Conservation (phyloP, 2,113 vertebrate genomes). For the Calypte anna region DNA sequence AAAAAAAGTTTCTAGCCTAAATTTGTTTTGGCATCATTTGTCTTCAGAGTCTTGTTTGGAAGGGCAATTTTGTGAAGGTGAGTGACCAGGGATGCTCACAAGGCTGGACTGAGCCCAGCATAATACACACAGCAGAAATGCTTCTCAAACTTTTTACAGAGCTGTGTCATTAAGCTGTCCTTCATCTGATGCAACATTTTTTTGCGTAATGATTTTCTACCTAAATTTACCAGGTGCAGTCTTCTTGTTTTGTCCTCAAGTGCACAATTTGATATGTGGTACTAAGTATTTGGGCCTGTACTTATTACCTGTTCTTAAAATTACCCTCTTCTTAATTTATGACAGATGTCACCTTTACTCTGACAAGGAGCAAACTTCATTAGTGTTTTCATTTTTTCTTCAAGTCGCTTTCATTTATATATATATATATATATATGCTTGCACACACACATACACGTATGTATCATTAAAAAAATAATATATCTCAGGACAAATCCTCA, state of each 20-base stretch:
- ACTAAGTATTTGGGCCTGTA: neutral
- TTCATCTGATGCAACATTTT: neutral
- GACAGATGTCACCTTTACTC: neutral
- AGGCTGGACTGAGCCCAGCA: fast-evolving
- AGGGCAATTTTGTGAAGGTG: neutral
- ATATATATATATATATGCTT: neutral
- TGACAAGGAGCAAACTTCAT: neutral
- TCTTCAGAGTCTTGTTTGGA: neutral
- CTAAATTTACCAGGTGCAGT: neutral
- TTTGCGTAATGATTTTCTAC: neutral
- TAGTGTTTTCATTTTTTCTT: neutral
- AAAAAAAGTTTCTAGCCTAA: neutral
- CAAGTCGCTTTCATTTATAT: neutral
- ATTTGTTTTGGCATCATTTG: neutral
- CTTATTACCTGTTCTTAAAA: neutral
- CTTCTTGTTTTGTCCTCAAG: neutral
- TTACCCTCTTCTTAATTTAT: neutral
- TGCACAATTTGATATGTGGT: neutral
- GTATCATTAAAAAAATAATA: neutral
- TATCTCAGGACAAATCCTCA: neutral
- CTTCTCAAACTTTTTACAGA: neutral
- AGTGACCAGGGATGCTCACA: fast-evolving
- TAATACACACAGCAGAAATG: neutral
- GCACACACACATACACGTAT: too few relatives aligned
- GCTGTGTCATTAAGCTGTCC: neutral